Conservation (phyloP, 2,113 vertebrate genomes). For the Malurus melanocephalus region DNA sequence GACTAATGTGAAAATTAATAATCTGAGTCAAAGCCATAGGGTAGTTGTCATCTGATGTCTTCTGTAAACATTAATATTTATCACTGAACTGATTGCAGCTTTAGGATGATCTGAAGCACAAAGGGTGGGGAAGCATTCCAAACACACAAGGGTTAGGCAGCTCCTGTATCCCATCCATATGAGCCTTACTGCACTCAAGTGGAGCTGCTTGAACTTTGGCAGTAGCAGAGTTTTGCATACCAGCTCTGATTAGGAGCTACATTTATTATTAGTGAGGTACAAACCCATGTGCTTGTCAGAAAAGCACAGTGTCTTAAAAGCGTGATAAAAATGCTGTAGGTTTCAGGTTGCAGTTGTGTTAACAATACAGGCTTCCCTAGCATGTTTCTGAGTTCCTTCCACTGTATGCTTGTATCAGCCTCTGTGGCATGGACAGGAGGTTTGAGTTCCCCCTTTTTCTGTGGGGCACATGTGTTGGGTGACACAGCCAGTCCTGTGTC, state of each 20-base stretch:
- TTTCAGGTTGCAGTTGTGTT: background rate
- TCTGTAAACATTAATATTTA: conserved; percentile 56
- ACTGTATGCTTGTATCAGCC: background rate
- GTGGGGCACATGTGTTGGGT: rapidly evolving
- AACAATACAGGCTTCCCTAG: background rate
- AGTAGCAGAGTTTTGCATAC: background rate
- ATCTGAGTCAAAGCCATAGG: conserved; percentile 37
- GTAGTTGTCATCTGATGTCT: background rate
- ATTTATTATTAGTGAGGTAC: background rate
- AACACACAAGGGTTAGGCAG: background rate
- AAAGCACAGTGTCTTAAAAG: background rate
- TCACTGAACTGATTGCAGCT: conserved; percentile 5
- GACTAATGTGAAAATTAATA: conserved; percentile 43
- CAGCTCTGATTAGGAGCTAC: background rate
- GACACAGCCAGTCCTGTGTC: background rate
- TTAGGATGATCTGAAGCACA: background rate
- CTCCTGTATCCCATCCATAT: background rate
- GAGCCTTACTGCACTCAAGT: background rate
- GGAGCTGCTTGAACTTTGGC: background rate
- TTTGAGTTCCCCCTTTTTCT: background rate
- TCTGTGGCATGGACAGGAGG: background rate
- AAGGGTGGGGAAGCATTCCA: background rate
- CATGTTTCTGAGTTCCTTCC: background rate
- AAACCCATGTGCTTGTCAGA: background rate
- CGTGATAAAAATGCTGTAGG: background rate